A percentile compares a stretch with the other conserved stretches of the same genome.
Evolutionary conservation across 2,888 invertebrate species (phyloP).

Genomic region (Synanthedon tipuliformis): DNA sequence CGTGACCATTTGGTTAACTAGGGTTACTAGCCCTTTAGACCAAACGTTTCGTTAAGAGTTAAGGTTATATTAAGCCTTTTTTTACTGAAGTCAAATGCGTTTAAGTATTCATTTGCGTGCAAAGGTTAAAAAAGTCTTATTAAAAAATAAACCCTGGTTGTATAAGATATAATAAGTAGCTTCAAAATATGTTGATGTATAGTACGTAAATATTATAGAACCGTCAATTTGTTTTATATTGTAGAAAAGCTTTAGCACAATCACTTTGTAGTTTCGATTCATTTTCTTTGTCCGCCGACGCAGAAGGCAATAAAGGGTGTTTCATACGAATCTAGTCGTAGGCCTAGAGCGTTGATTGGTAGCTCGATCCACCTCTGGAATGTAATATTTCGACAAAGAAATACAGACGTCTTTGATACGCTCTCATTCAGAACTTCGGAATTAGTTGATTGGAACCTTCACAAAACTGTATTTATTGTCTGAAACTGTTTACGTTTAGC

Average conservation of each 20-base stretch:
- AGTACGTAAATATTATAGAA: too few relatives aligned
- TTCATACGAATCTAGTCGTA: slow-evolving; percentile 1
- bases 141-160: too few relatives aligned
- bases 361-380: background rate
- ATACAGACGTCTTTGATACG: background rate
- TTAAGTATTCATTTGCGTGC: too few relatives aligned
- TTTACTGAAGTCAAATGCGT: too few relatives aligned
- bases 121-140: too few relatives aligned
- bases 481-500: too few relatives aligned
- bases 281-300: slow-evolving; percentile 45
- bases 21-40: too few relatives aligned
- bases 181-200: too few relatives aligned
- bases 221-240: background rate
- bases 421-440: background rate
- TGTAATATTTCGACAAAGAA: background rate
- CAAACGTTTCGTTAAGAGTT: too few relatives aligned
- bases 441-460: background rate
- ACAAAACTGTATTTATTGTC: background rate
- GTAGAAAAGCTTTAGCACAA: background rate
- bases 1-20: too few relatives aligned
- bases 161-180: too few relatives aligned
- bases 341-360: background rate
- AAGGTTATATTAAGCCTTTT: too few relatives aligned
- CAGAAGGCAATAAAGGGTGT: slow-evolving; percentile 46
- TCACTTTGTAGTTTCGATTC: slow-evolving; percentile 22